phyloP scores from a whole-genome alignment of 1,140 invertebrate genomes.

The Spodoptera litura region DNA sequence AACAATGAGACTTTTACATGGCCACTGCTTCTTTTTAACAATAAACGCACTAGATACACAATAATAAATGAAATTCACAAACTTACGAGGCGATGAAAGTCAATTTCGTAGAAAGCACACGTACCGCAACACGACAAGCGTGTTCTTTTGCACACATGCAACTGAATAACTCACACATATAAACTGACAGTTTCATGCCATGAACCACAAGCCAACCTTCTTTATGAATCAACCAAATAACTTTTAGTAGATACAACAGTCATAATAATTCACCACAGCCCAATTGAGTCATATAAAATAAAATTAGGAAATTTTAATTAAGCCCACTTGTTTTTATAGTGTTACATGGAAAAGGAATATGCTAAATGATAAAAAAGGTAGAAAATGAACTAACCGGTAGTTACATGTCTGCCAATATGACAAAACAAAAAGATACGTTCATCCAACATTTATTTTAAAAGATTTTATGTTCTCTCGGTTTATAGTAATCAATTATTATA shows the following conservation, averaged over 20 bases:
- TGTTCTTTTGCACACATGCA: conserved; percentile 77
- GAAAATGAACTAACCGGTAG: too few species aligned
- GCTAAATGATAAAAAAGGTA: too few species aligned
- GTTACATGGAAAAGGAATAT: too few species aligned
- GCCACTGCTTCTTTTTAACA: conserved; percentile 46
- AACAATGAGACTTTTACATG: conserved; percentile 35
- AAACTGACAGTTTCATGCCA: conserved; percentile 48
- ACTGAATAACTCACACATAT: conserved; percentile 59
- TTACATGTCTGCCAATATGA: too few species aligned
- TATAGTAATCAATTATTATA: too few species aligned
- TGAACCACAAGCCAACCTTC: neutral
- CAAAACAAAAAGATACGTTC: too few species aligned
- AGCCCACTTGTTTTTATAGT: too few species aligned
- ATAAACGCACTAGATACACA: conserved; percentile 69
- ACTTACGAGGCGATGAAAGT: conserved; percentile 85
- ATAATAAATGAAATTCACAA: conserved; percentile 76
- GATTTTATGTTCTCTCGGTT: too few species aligned
- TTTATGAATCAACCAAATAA: conserved; percentile 1
- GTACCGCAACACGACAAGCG: conserved; percentile 83
- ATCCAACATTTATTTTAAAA: too few species aligned
- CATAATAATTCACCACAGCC: too few species aligned
- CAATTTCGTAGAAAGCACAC: conserved; percentile 81
- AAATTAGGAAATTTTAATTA: too few species aligned
- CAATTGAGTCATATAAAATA: too few species aligned
- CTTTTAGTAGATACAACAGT: neutral